Evolutionary conservation across 2,113 vertebrate genomes (phyloP).

Genomic region (Leptocoma aspasia): DNA sequence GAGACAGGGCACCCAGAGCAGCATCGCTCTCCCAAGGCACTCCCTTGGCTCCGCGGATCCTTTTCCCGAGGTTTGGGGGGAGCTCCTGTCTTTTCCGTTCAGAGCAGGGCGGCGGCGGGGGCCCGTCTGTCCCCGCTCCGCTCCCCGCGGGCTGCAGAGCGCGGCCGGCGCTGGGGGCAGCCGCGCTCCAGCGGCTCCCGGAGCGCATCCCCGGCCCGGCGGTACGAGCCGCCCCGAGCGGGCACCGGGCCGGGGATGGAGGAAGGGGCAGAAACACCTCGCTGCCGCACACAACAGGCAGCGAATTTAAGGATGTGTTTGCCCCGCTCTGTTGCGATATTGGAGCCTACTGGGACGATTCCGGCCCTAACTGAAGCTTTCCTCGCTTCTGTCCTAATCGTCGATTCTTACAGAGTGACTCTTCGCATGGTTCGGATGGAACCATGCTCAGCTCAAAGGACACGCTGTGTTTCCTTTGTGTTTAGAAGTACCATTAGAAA

Average conservation of each 20-base stretch:
- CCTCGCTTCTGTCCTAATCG: neutral
- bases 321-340: rapidly evolving
- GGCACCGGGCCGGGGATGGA: neutral
- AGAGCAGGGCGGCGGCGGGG: neutral
- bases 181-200: neutral
- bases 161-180: neutral
- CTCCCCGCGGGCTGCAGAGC: neutral
- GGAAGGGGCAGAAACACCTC: neutral
- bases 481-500: neutral
- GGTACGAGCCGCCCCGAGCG: rapidly evolving
- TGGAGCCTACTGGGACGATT: neutral
- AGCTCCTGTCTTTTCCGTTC: neutral
- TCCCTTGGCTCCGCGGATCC: neutral
- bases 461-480: neutral
- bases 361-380: rapidly evolving
- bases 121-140: no score
- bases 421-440: neutral
- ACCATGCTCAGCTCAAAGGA: neutral
- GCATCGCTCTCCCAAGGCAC: neutral
- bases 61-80: rapidly evolving
- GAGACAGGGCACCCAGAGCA: neutral
- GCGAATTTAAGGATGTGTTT: neutral
- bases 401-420: rapidly evolving
- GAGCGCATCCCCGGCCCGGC: neutral
- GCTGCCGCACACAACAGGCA: rapidly evolving